A percentile compares a stretch with the other conserved stretches of the same genome.
Evolutionary conservation across 1,140 invertebrate genomes (phyloP).

Genomic region (Mylabris phalerata): DNA sequence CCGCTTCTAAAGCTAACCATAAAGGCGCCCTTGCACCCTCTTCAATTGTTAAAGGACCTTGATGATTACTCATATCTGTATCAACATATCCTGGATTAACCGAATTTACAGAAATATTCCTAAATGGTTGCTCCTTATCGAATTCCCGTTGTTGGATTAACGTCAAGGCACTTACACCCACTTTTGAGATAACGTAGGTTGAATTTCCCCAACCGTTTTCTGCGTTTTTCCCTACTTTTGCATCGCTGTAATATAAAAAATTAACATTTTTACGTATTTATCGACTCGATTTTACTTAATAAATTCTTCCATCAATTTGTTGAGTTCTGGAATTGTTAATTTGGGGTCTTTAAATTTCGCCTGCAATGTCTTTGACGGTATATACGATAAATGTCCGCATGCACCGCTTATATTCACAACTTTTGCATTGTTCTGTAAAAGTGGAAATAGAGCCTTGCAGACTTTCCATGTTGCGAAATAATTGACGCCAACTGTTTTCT

Average conservation of each 20-base stretch:
- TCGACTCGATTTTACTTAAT: constrained; percentile 44
- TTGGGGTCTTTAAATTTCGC: constrained; percentile 47
- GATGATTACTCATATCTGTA: constrained; percentile 63
- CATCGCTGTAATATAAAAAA: constrained; percentile 36
- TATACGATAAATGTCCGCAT: too few species aligned
- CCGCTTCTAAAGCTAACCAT: constrained; percentile 40
- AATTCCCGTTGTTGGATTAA: constrained; percentile 55
- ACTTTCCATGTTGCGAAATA: too few species aligned
- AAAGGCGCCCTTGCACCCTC: constrained; percentile 47
- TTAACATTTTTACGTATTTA: too few species aligned
- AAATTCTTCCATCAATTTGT: constrained; percentile 57
- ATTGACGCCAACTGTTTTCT: constrained; percentile 61
- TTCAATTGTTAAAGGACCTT: constrained; percentile 54
- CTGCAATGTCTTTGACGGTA: too few species aligned
- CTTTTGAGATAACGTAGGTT: constrained; percentile 61
- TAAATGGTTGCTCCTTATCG: constrained; percentile 40
- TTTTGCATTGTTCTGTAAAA: too few species aligned
- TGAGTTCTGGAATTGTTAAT: constrained; percentile 52
- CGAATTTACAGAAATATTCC: constrained; percentile 56
- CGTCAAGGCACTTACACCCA: constrained; percentile 54
- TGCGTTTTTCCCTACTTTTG: constrained; percentile 47
- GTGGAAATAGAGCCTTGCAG: too few species aligned
- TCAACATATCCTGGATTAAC: constrained; percentile 60
- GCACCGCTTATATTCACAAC: too few species aligned
- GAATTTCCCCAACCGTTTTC: constrained; percentile 53